Evolutionary conservation across 2,113 vertebrate genomes (phyloP).

Genomic region (Glaucidium brasilianum): DNA sequence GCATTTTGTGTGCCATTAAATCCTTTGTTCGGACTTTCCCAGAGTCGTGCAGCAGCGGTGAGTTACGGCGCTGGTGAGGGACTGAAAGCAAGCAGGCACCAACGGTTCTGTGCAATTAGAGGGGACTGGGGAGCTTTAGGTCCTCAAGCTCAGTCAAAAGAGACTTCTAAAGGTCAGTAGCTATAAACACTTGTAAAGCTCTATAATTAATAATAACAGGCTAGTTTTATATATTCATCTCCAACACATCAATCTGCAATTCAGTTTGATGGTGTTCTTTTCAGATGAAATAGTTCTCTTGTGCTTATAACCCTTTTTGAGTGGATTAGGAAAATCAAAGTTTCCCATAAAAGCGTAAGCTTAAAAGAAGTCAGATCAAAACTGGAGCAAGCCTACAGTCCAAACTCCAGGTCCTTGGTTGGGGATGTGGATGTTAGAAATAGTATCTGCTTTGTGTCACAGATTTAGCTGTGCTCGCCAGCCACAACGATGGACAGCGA

Average conservation of each 20-base stretch:
- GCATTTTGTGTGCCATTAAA: too few relatives aligned
- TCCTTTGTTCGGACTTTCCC: too few relatives aligned
- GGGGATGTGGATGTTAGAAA: neutral
- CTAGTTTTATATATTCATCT: neutral
- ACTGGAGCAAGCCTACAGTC: neutral
- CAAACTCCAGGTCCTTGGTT: neutral
- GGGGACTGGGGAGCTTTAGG: neutral
- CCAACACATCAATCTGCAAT: neutral
- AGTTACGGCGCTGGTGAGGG: neutral
- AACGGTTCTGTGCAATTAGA: neutral
- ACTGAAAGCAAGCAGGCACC: neutral
- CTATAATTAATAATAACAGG: neutral
- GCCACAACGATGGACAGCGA: slow-evolving; percentile 89
- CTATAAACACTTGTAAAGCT: neutral
- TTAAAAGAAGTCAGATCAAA: neutral
- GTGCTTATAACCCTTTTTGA: neutral
- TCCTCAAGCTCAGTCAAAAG: neutral
- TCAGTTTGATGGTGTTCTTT: neutral
- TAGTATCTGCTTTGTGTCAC: neutral
- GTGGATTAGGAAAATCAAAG: neutral
- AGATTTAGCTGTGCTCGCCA: neutral
- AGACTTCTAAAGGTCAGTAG: neutral
- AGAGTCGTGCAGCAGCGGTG: neutral
- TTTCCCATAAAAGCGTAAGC: neutral
- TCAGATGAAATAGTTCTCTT: neutral